These are phyloP conservation scores for Rhinatrema bivittatum DNA, from an alignment of 2,797 vertebrate species.

Conservation along the genomic window DNA sequence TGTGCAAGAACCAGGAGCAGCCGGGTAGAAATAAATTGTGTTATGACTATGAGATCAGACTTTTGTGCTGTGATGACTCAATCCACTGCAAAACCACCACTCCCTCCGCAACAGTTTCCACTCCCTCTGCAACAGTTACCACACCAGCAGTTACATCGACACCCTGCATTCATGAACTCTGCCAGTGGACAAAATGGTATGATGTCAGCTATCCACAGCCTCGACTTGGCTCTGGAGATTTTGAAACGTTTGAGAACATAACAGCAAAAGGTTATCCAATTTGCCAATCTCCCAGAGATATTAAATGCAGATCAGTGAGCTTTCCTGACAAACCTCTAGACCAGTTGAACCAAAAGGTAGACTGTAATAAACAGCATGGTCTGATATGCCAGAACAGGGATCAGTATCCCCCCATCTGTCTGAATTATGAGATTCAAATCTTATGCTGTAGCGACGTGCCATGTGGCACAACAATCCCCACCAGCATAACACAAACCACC, in stretches of 20 bases:
- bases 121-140: fast-evolving
- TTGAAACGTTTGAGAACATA: constrained; percentile 23
- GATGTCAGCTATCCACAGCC: constrained; percentile 20
- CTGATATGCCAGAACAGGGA: constrained; percentile 25
- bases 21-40: too few species aligned
- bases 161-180: constrained; percentile 1
- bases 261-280: constrained; percentile 11
- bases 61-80: too few species aligned
- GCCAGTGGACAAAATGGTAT: constrained; percentile 32
- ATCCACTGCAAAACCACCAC: too few species aligned
- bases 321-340: constrained; percentile 5
- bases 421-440: constrained; percentile 26
- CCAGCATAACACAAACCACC: too few species aligned
- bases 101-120: too few species aligned
- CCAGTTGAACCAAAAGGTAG: constrained; percentile 18
- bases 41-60: too few species aligned
- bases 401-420: constrained; percentile 18
- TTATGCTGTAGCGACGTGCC: too few species aligned
- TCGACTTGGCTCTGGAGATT: constrained; percentile 10
- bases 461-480: too few species aligned
- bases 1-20: too few species aligned
- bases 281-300: constrained; percentile 9
- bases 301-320: constrained; percentile 23
- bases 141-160: not conserved
- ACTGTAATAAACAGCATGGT: constrained; percentile 8